Evolutionary conservation across 2,888 invertebrate genomes (phyloP).

Genomic region (Dryobota labecula): DNA sequence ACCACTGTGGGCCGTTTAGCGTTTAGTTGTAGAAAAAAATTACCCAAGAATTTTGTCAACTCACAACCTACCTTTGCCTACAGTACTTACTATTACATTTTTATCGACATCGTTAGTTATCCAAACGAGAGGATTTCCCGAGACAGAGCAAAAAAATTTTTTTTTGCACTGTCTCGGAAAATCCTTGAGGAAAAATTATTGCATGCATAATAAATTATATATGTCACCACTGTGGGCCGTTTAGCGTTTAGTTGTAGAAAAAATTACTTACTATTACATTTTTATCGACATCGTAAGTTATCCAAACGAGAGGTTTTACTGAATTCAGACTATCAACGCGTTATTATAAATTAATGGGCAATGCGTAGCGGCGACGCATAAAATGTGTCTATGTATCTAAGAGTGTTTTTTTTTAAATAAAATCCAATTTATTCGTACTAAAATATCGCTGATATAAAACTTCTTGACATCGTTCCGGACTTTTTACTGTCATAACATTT

Average conservation of each 20-base stretch:
- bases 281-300: conserved; percentile 40
- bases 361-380: conserved; percentile 38
- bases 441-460: conserved; percentile 52
- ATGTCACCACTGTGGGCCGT: conserved; percentile 1
- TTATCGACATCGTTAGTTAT: conserved; percentile 36
- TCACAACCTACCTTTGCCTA: too few relatives aligned
- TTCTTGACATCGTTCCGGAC: conserved; percentile 39
- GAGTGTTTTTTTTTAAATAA: conserved; percentile 48
- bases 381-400: conserved; percentile 56
- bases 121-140: conserved; percentile 25
- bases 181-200: too few relatives aligned
- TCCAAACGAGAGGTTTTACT: conserved; percentile 24
- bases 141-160: too few relatives aligned
- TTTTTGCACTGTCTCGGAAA: too few relatives aligned
- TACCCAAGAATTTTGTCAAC: too few relatives aligned
- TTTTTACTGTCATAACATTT: conserved; percentile 56
- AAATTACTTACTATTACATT: background rate
- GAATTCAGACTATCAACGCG: conserved; percentile 32
- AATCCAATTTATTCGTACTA: conserved; percentile 37
- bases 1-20: background rate
- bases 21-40: conserved; percentile 10
- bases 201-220: conserved; percentile 14
- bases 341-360: conserved; percentile 44
- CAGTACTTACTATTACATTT: conserved; percentile 3
- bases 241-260: conserved; percentile 2